phyloP scores from a whole-genome alignment of 2,888 invertebrate species.

The Eilema griseolum region DNA sequence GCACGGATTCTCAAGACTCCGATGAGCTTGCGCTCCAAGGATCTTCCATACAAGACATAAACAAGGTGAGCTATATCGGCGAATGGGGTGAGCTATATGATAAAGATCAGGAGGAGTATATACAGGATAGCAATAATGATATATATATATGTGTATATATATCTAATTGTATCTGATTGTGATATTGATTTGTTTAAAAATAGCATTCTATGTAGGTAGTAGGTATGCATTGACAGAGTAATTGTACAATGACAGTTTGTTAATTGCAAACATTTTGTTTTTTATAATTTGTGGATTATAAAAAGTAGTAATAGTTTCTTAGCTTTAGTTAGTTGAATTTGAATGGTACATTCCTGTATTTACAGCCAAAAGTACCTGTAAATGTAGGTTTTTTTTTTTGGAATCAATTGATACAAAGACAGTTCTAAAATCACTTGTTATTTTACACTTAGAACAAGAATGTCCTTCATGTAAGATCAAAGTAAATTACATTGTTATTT shows the following conservation, averaged over 20 bases:
- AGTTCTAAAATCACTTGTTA: not conserved
- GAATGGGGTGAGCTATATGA: not conserved
- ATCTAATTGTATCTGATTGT: constrained; percentile 5
- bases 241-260: constrained; percentile 25
- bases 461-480: not conserved
- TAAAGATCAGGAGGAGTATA: not conserved
- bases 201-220: constrained; percentile 14
- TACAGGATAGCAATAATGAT: constrained; percentile 15
- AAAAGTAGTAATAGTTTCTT: not conserved
- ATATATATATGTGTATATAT: constrained; percentile 23
- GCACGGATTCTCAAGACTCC: constrained; percentile 62
- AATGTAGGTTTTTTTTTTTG: not conserved
- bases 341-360: not conserved
- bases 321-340: not conserved
- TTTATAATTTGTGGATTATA: not conserved
- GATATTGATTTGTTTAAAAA: constrained; percentile 42
- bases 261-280: not conserved
- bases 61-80: constrained; percentile 48
- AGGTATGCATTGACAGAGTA: not conserved
- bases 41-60: constrained; percentile 36
- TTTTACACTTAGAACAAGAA: not conserved
- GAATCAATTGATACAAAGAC: not conserved
- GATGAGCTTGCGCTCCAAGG: constrained; percentile 57
- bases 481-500: not conserved
- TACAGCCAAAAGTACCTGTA: not conserved